Evolutionary conservation across 2,113 vertebrate species (phyloP).

Genomic region (Chaenocephalus aceratus): DNA sequence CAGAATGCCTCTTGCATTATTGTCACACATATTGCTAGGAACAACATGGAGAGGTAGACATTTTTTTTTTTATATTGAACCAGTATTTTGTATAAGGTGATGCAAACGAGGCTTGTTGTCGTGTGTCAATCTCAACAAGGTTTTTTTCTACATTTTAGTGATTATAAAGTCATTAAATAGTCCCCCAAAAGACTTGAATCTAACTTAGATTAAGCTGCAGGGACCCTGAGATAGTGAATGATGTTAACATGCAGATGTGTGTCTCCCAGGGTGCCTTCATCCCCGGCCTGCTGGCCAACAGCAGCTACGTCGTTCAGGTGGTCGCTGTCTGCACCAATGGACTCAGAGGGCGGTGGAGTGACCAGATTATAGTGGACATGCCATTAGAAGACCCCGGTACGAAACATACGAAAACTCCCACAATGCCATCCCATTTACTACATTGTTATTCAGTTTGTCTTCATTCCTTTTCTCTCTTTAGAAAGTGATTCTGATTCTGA

Average conservation of each 20-base stretch:
- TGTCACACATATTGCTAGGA: too few species aligned
- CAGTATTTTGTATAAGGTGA: too few species aligned
- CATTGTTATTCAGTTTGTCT: not conserved
- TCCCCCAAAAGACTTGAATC: too few species aligned
- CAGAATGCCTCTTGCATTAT: too few species aligned
- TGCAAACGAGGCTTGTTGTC: too few species aligned
- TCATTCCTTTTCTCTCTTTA: slow-evolving; percentile 29
- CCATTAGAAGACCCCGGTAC: slow-evolving; percentile 91
- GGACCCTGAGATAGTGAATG: too few species aligned
- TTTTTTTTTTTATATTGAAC: too few species aligned
- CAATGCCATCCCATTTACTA: not conserved
- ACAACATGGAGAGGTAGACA: too few species aligned
- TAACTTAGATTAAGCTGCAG: too few species aligned
- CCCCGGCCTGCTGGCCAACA: slow-evolving; percentile 90
- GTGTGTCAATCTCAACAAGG: too few species aligned
- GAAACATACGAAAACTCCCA: not conserved
- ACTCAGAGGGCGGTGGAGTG: slow-evolving; percentile 93
- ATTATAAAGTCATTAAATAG: too few species aligned
- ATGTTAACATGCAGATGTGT: not conserved
- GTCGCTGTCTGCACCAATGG: slow-evolving; percentile 94
- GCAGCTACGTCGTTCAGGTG: slow-evolving; percentile 97
- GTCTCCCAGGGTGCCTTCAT: slow-evolving; percentile 92
- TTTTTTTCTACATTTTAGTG: too few species aligned
- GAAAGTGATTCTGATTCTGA: slow-evolving; percentile 73
- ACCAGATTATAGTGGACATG: slow-evolving; percentile 96